Base-by-base conservation (phyloP, 2,888 invertebrate species). In the Stratiomys singularior region DNA sequence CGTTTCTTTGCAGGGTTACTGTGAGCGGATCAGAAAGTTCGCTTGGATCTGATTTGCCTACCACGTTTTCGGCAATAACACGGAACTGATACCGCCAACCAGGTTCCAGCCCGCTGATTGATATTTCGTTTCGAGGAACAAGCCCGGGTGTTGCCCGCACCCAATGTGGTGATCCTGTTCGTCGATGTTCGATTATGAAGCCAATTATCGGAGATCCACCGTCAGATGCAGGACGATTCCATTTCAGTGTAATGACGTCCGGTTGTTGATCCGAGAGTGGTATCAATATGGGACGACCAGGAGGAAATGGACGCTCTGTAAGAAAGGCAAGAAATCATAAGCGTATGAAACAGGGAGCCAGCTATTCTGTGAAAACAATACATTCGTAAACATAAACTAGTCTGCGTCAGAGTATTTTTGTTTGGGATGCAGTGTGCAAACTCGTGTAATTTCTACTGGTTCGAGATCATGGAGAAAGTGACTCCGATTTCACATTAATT, bases 81-180 rank as follows among this genome's bases (percentile, higher is more conserved):
- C 98, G 91, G 89, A 98, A 97, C 88, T 94, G 95, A 86, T 96
- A 96, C 72, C 94, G 90, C 90, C 94, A 94, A 77, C 95, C 96
- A 0, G 95, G 95, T 84, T 94, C 94, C 47, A 96, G 89, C 23
- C 95, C 95, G 81, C 93, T 92, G 56, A 96, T 90, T 64, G 94
- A 91, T 44, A 95, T 89, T 86, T 96, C 94, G 28, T 93, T 92
- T 52, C 90, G 90, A 44, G 89, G 87, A 28, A 94, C 93, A 2
- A 94, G 89, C 21, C 91, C 89, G 9, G 94, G 93, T 11, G 93
- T 92, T 9, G 95, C 94, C 80, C 93, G 91, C 30, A 94, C 92
- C 96, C 96, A 96, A 82, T 93, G 92, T 1, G 93, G 90, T 0
- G 94, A 92, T n/a, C 95, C 95, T 77, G 90, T 89, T 77, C 92